phyloP scores from a whole-genome alignment of 2,113 vertebrate species.

The Aphelocoma coerulescens region DNA sequence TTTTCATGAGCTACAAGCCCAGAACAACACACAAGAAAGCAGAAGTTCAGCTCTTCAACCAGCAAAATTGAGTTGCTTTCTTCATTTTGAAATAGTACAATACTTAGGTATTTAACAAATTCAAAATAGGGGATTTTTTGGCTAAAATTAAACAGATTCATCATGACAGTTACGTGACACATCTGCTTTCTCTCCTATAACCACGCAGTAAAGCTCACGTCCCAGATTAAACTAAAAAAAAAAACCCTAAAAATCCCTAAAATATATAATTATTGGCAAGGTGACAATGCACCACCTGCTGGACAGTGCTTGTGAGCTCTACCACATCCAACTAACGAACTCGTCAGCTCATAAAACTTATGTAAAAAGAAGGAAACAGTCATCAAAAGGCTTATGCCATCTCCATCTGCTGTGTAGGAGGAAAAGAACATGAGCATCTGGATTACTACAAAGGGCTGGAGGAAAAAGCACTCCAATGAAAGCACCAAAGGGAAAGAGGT shows the following conservation, averaged over 20 bases:
- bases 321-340: neutral
- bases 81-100: neutral
- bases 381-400: conserved; percentile 47
- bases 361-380: conserved; percentile 15
- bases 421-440: conserved; percentile 47
- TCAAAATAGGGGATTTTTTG: neutral
- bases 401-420: conserved; percentile 61
- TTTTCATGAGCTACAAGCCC: neutral
- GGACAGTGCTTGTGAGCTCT: neutral
- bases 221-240: neutral
- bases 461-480: neutral
- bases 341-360: neutral
- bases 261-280: neutral
- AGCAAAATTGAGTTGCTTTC: neutral
- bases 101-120: neutral
- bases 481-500: conserved; percentile 2
- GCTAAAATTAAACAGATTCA: neutral
- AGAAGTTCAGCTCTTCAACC: neutral
- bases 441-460: conserved; percentile 34
- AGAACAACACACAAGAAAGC: neutral
- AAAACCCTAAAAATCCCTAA: neutral
- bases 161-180: neutral
- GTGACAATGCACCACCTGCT: conserved; percentile 20
- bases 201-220: rapidly evolving
- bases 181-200: neutral